phyloP scores from a whole-genome alignment of 2,888 invertebrate genomes.

The Bombylius major region DNA sequence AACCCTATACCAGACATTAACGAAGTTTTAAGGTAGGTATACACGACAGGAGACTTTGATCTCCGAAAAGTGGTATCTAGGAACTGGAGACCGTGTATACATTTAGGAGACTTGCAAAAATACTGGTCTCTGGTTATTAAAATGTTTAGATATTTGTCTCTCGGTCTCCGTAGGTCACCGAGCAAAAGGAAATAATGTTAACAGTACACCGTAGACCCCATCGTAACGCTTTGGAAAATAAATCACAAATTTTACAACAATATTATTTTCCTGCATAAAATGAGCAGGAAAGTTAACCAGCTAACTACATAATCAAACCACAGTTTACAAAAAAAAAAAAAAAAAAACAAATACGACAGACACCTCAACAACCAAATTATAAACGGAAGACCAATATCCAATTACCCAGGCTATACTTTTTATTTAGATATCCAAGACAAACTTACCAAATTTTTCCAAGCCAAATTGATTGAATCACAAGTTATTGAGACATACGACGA shows the following conservation, averaged over 20 bases:
- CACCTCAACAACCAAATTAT: constrained; percentile 8
- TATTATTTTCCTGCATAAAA: constrained; percentile 9
- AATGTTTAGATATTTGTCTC: too few species aligned
- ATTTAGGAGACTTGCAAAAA: too few species aligned
- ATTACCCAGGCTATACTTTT: constrained; percentile 9
- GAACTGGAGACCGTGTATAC: too few species aligned
- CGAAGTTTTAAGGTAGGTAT: background rate
- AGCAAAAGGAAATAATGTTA: too few species aligned
- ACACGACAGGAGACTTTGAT: too few species aligned
- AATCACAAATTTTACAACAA: constrained; percentile 7
- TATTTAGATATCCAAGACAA: constrained; percentile 14
- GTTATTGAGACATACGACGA: constrained; percentile 5
- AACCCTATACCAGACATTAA: constrained; percentile 3
- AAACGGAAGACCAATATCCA: constrained; percentile 10
- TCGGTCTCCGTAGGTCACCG: too few species aligned
- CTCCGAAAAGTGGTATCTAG: too few species aligned
- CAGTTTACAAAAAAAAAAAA: too few species aligned
- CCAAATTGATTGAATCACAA: constrained; percentile 3
- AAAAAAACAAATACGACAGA: constrained; percentile 7
- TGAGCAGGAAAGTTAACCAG: background rate
- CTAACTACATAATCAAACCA: constrained; percentile 1
- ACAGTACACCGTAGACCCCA: too few species aligned
- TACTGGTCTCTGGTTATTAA: too few species aligned
- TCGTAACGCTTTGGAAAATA: constrained; percentile 8
- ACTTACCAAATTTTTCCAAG: constrained; percentile 8